Evolutionary conservation across 2,888 invertebrate species (phyloP), one percentile per base, ranked within the genome.

Genomic region (Drosophila mulleri): DNA sequence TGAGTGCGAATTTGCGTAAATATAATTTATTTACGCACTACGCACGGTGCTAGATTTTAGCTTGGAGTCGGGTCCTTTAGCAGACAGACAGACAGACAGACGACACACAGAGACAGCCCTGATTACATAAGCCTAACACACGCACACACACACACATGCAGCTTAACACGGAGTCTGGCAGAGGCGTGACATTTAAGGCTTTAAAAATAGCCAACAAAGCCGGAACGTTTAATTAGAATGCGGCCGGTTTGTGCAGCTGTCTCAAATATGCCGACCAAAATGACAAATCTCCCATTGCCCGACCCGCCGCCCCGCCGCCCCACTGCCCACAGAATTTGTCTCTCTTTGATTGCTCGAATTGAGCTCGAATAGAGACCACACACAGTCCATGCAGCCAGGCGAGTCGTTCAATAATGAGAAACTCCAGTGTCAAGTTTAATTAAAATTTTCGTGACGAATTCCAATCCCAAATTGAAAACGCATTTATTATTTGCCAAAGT

Each of bases 1-100:
- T 64, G 75, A 87, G 88, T 85, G 85, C 78, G 85, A 86, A 89
- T 86, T 86, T 86, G 88, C 89, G 89, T 89, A 86, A 86, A 86
- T 89, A 86, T 89, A 86, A 86, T 86, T 86, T 86, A 86, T 86
- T 89, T 86, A 86, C 73, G 76, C 79, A 82, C 82, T 80, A 73
- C 48, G 79, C 73, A 80, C 79, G 68, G 73, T 56, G 67, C 67
- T 68, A 44, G 59, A 57, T 54, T 59, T 59, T 41, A 63, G 58
- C 58, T 67, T n/a, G 11, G 60, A 52, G 57, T 61, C 73, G 60
- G 57, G 45, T 52, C 42, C 61, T 62, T 61, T 50, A 54, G 54
- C 71, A 74, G 58, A 41, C 68, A 67, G 67, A 79, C 26, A 26
- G 26, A 26, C 26, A n/a, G 26, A 26, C 26, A 26, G n/a, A n/a